phyloP scores from a whole-genome alignment of 2,888 invertebrate species.

The Acronicta leporina region DNA sequence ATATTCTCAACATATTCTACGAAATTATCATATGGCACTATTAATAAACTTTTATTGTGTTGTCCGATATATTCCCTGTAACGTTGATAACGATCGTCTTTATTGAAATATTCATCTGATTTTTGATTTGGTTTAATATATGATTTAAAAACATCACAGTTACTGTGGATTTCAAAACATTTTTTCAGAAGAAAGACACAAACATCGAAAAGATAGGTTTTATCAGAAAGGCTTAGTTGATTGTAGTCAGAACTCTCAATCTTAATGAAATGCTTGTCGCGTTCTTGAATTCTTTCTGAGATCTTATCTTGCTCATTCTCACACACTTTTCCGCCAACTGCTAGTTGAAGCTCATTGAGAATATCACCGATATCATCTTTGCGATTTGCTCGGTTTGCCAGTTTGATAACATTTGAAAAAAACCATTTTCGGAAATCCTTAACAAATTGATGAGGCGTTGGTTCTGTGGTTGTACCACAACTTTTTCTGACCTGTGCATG shows the following conservation, averaged over 20 bases:
- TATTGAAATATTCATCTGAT: conserved; percentile 9
- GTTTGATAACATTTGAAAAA: conserved; percentile 8
- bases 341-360: neutral
- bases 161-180: conserved; percentile 16
- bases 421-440: conserved; percentile 20
- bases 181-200: conserved; percentile 20
- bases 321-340: neutral
- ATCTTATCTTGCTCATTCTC: neutral
- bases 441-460: conserved; percentile 21
- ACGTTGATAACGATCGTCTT: conserved; percentile 4
- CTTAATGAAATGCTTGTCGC: neutral
- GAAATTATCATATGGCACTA: conserved; percentile 28
- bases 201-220: conserved; percentile 12
- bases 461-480: conserved; percentile 9
- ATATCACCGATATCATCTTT: conserved; percentile 6
- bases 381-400: neutral
- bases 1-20: conserved; percentile 22
- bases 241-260: conserved; percentile 24
- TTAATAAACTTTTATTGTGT: conserved; percentile 22
- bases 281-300: neutral
- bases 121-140: conserved; percentile 20
- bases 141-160: conserved; percentile 11
- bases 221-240: neutral
- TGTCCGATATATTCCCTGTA: conserved; percentile 15
- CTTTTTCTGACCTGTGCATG: conserved; percentile 23